These are phyloP conservation scores for Ascaphus truei DNA, from an alignment of 2,113 vertebrate species.

Conservation along the genomic window DNA sequence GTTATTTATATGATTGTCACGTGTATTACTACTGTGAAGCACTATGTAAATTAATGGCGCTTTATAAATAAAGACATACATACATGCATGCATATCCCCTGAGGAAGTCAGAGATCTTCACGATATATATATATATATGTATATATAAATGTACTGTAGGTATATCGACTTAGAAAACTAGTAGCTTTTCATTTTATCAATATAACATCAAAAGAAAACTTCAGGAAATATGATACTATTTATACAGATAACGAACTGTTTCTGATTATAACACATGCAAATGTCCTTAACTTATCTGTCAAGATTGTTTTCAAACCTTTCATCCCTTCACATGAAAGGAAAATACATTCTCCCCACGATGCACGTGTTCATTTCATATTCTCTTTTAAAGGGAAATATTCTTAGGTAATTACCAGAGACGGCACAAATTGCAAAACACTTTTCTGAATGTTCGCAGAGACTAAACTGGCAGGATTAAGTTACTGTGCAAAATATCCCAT, in stretches of 20 bases:
- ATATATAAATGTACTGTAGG: no score
- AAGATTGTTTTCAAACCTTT: conserved; percentile 11
- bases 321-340: conserved; percentile 19
- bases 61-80: no score
- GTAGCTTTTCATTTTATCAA: no score
- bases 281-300: conserved; percentile 1
- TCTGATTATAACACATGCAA: conserved; percentile 21
- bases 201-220: not conserved
- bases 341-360: not conserved
- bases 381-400: conserved; percentile 5
- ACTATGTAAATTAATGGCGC: no score
- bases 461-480: conserved; percentile 18
- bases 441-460: not conserved
- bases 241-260: conserved; percentile 6
- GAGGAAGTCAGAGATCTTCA: no score
- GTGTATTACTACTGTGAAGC: no score
- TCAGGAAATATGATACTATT: conserved; percentile 22
- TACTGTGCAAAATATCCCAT: conserved; percentile 11
- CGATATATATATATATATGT: no score
- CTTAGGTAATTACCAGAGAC: conserved; percentile 10
- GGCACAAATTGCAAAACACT: conserved; percentile 3
- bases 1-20: no score
- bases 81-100: no score
- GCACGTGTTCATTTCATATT: conserved; percentile 14
- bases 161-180: no score